Conservation (phyloP, 2,113 vertebrate genomes). For the Eurystomus gularis region DNA sequence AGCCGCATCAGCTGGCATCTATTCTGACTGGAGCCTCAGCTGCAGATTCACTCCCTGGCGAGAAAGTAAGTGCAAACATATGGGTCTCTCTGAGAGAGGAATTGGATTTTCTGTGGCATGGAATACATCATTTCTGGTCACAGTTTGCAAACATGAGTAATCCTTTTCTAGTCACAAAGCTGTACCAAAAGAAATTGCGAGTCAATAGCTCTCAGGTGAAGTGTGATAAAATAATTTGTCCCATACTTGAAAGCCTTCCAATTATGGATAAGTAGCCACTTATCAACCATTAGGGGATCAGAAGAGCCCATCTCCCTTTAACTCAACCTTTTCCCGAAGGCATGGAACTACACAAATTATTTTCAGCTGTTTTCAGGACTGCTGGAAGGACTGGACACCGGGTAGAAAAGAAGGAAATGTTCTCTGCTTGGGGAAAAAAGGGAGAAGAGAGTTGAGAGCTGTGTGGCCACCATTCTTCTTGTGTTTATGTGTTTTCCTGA, state of each 20-base stretch:
- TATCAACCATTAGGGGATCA: neutral
- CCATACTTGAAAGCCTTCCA: neutral
- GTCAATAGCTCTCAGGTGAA: neutral
- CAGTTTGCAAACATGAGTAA: neutral
- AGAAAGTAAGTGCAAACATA: slow-evolving; percentile 68
- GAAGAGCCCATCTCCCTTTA: neutral
- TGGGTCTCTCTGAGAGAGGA: neutral
- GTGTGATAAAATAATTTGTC: neutral
- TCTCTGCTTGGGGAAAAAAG: neutral
- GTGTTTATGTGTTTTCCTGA: neutral
- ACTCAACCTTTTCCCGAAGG: neutral
- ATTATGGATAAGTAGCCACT: neutral
- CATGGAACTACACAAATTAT: neutral
- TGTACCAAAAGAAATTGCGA: neutral
- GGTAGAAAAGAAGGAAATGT: neutral
- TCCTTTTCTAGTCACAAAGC: neutral
- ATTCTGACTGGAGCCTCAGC: slow-evolving; percentile 64
- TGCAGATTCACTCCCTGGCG: slow-evolving; percentile 69
- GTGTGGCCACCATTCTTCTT: neutral
- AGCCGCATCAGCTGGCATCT: neutral
- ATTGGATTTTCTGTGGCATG: neutral
- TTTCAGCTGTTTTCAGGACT: neutral
- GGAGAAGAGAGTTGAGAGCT: neutral
- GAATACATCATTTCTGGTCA: neutral
- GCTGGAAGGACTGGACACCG: neutral